Evolutionary conservation across 2,113 vertebrate species (phyloP), one percentile per base, ranked within the genome.

Genomic region (Arizona elegans): DNA sequence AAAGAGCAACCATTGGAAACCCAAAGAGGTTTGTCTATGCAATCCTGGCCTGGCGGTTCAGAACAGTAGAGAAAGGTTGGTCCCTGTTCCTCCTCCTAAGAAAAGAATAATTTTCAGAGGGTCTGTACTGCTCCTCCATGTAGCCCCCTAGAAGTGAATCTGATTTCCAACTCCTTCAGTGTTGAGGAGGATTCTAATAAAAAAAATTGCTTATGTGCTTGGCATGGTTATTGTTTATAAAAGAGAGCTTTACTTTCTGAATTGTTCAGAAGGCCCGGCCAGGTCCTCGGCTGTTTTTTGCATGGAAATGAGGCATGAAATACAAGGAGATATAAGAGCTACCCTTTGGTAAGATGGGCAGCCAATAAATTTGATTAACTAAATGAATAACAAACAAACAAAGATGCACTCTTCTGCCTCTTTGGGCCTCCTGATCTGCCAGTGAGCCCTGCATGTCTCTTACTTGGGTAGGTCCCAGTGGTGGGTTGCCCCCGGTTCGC

Each of bases 271-370:
- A 33, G 65, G 65, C 5, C 65, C 17, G 12, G 1, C 13, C 65
- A 17, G 5, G 13, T 1, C n/a, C 29, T 6, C 4, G 0, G 12
- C 59, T 62, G 24, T 10, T 26, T 10, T 70, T 1, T 0, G 12
- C 29, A 70, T 6, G 65, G 65, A 6, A n/a, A 70, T 6, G 29
- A 70, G 29, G 12, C 65, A n/a, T 0, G 5, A 33, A 17, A 17
- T 8, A 29, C 26, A 29, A 29, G 26, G 59, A 12, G 10, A 10
- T 11, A 3, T 29, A 11, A 29, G 26, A 65, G 24, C 5, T 65
- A 1, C 59, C 26, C 59, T 65, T 26, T 65, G 1, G 26, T 10
- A 29, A 65, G 59, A 65, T 4, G 59, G 59, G 59, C 24, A 65
- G 13, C n/a, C 65, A 17, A 75, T 33, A 33, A 17, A 33, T 33